Evolutionary conservation across 2,888 invertebrate genomes (phyloP).

Genomic region (Sarcophaga subvicina): DNA sequence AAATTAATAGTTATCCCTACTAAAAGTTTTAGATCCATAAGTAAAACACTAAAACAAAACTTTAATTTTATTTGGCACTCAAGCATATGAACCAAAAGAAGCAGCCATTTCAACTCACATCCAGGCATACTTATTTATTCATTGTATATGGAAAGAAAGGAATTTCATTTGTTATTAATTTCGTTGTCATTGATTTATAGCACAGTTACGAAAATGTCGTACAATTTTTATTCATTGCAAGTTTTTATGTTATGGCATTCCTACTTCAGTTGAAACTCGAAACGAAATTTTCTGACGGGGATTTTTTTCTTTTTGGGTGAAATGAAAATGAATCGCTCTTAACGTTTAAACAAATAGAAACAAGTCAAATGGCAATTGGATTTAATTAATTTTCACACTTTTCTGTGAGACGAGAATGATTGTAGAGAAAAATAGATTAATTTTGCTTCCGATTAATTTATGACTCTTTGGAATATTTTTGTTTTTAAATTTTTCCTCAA

Average conservation of each 20-base stretch:
- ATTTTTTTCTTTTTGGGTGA: neutral
- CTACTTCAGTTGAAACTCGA: neutral
- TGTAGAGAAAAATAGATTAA: too few relatives aligned
- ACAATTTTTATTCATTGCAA: neutral
- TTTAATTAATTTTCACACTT: slow-evolving; percentile 55
- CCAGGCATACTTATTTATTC: too few relatives aligned
- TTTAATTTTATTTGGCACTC: too few relatives aligned
- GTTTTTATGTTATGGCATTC: neutral
- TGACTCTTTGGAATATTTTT: too few relatives aligned
- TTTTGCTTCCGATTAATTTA: too few relatives aligned
- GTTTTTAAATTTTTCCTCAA: too few relatives aligned
- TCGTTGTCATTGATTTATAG: slow-evolving; percentile 55
- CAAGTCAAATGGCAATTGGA: slow-evolving; percentile 50
- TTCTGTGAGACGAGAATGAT: slow-evolving; percentile 1
- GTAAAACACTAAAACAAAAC: too few relatives aligned
- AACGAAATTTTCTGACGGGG: slow-evolving; percentile 1
- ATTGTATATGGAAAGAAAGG: neutral
- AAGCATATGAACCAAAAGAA: too few relatives aligned
- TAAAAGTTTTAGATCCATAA: too few relatives aligned
- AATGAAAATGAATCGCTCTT: slow-evolving; percentile 47
- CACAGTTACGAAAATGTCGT: slow-evolving; percentile 10
- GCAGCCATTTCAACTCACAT: too few relatives aligned
- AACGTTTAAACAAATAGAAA: slow-evolving; percentile 19
- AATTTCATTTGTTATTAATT: slow-evolving; percentile 45
- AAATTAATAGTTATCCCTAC: too few relatives aligned